A percentile compares a stretch with the other conserved stretches of the same genome.
These are phyloP conservation scores for Furnarius figulus DNA, from an alignment of 2,113 vertebrate species.

Conservation along the genomic window DNA sequence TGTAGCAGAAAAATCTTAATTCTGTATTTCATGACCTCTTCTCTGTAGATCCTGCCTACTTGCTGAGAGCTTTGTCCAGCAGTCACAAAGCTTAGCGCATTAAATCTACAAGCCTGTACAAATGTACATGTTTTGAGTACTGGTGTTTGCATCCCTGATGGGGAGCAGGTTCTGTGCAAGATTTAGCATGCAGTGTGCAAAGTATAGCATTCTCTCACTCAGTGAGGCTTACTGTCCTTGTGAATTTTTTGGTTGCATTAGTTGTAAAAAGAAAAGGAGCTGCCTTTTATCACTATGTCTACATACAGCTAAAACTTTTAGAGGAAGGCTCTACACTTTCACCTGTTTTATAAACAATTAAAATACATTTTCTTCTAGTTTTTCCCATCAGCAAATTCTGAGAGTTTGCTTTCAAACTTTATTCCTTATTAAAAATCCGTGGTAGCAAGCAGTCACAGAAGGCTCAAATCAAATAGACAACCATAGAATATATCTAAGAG, in stretches of 20 bases:
- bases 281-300: background rate
- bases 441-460: background rate
- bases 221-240: background rate
- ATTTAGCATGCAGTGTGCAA: background rate
- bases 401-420: background rate
- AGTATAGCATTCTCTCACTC: background rate
- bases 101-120: background rate
- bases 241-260: background rate
- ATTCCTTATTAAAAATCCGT: background rate
- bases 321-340: background rate
- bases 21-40: background rate
- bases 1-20: background rate
- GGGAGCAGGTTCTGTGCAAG: background rate
- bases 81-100: background rate
- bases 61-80: background rate
- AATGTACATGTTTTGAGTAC: background rate
- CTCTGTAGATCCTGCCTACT: background rate
- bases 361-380: fast-evolving
- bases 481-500: background rate
- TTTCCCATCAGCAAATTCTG: background rate
- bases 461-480: background rate
- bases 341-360: background rate
- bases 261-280: background rate
- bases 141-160: background rate
- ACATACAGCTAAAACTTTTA: background rate